Evolutionary conservation across 2,113 vertebrate genomes (phyloP), one percentile per base, ranked within the genome.

Genomic region (Romanogobio albipinnatus): DNA sequence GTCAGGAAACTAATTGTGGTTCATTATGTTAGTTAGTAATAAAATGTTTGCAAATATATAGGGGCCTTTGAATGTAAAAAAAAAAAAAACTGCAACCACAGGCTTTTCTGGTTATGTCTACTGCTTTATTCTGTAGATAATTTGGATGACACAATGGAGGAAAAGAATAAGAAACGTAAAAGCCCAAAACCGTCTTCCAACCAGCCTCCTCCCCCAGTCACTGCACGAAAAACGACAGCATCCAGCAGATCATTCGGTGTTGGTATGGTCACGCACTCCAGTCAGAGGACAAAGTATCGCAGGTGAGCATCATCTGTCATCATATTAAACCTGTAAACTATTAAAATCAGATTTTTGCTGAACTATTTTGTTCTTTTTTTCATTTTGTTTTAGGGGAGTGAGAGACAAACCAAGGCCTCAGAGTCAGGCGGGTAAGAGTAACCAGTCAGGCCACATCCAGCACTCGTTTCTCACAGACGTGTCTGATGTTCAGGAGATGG

Each of bases 401-500:
- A 95, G 95, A 91, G 98, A 98, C n/a, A 99, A 98, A 93, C 85
- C 94, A 76, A 97, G 91, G 89, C 89, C 92, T 80, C 95, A 96
- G 51, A 93, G 89, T 89, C 62, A 93, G 0, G 94, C 97, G 90
- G 92, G 94, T 26, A 97, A 95, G 87, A 94, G 91, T 13, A 88
- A 94, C 9, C 96, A 96, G 88, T 80, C 96, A 1, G 93, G 96
- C 1, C 94, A 96, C 0, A 95, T 94, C 89, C 97, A 99, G 89
- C 98, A 99, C 92, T 97, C 97, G 19, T 99, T 99, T 85, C 96
- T 99, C 85, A 99, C 98, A 0, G 98, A 99, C 9, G 98, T 99
- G 9, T 99, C 98, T 0, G 98, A 99, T 15, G 98, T 99, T 0
- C 97, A 99, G 87, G 98, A 99, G 90, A 99, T 99, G 98, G 98